Evolutionary conservation across 1,140 invertebrate species (phyloP).

Genomic region (Ooceraea biroi): DNA sequence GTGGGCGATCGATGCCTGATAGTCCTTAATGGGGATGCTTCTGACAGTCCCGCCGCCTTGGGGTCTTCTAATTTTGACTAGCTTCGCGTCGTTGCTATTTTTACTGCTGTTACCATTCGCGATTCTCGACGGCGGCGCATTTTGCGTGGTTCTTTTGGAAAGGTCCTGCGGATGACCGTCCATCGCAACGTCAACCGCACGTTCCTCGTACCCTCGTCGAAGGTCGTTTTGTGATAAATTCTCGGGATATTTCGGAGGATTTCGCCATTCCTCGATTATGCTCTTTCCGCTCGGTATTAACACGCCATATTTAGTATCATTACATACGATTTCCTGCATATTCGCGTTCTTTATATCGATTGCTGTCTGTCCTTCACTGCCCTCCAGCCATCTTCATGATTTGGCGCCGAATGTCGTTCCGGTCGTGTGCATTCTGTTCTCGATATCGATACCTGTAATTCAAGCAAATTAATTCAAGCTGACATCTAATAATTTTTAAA

Average conservation of each 20-base stretch:
- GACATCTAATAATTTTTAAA: neutral
- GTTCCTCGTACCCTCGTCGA: constrained; percentile 79
- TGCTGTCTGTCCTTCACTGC: constrained; percentile 78
- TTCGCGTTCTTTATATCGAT: constrained; percentile 49
- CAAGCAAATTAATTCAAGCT: neutral
- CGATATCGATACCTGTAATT: constrained; percentile 77
- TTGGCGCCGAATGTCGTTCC: constrained; percentile 82
- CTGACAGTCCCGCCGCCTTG: constrained; percentile 67
- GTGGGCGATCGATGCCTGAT: constrained; percentile 76
- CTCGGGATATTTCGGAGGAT: constrained; percentile 61
- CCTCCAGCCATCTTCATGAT: constrained; percentile 85
- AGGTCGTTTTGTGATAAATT: constrained; percentile 69
- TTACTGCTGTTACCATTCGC: constrained; percentile 10
- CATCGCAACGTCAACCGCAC: constrained; percentile 78
- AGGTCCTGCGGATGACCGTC: constrained; percentile 37
- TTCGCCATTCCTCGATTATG: constrained; percentile 80
- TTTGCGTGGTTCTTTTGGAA: constrained; percentile 13
- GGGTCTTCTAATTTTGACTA: constrained; percentile 47
- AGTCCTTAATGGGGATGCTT: constrained; percentile 81
- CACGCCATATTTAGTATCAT: constrained; percentile 37
- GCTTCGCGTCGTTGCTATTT: constrained; percentile 23
- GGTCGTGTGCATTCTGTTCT: constrained; percentile 81
- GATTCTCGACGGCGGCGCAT: neutral
- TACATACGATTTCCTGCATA: constrained; percentile 29
- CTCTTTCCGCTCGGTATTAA: constrained; percentile 67